Base-by-base conservation (phyloP, 2,888 invertebrate genomes). In the Drosophila prolongata region DNA sequence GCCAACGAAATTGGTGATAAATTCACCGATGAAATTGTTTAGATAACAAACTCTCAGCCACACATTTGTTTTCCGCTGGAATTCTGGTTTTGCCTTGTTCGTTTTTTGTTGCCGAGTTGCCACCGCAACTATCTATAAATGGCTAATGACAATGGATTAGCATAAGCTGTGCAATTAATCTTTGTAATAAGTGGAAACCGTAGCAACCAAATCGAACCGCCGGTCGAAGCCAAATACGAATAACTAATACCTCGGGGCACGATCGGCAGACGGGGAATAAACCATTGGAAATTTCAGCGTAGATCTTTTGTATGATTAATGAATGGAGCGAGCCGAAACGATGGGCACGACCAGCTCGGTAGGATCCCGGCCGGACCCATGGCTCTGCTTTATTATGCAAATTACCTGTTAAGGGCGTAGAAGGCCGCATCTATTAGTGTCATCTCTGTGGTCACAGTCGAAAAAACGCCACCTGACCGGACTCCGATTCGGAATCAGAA, bases 141-240 rank as follows among this genome's bases (percentile, higher is more conserved):
- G 78, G 87, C 77, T 87, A 87, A 90, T 90, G 90, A 84, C 89
- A 87, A 79, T 87, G 82, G 88, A 87, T 84, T 89, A 85, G 89
- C 88, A 81, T 87, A 87, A 85, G 73, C 75, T 79, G 68, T 74
- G 77, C 64, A 79, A 87, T 87, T 90, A 87, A 87, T 87, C 87
- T 87, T 87, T 79, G 89, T 90, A 85, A 90, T 78, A 87, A 85
- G 82, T 87, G 77, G 82, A 78, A 79, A 85, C 65, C 79, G 60
- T 79, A 71, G 67, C 75, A 59, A 64, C 47, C 67, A 56, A 56
- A 64, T 38, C 61, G 42, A 50, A 44, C 40, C 16, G 30, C n/a
- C 30, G 42, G 11, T 42, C 52, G 55, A 62, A 77, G 58, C 62
- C 73, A 87, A 74, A 75, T 59, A 67, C 78, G 76, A 77, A 79